These are phyloP conservation scores for Scotopteryx bipunctaria DNA, from an alignment of 2,888 invertebrate genomes.

Conservation along the genomic window DNA sequence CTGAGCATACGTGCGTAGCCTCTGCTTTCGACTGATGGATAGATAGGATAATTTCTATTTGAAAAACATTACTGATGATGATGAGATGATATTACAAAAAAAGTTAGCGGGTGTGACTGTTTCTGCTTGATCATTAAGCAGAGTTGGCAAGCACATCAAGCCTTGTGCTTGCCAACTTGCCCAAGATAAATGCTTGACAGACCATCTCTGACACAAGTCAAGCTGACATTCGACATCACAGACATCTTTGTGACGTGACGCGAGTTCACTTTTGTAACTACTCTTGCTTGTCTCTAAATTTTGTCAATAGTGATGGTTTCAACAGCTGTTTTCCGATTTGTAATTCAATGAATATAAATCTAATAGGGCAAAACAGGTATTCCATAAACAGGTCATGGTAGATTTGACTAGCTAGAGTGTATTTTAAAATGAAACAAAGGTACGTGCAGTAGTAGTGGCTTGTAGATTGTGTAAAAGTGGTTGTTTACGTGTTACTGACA, in stretches of 20 bases:
- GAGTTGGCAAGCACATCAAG: no score
- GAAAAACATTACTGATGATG: no score
- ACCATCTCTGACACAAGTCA: no score
- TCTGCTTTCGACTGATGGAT: no score
- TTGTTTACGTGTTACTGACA: constrained; percentile 68
- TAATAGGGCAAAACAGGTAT: constrained; percentile 52
- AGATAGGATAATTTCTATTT: no score
- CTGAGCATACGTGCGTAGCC: no score
- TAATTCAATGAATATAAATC: constrained; percentile 37
- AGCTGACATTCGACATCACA: background rate
- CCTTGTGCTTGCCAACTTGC: no score
- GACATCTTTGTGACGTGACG: constrained; percentile 5
- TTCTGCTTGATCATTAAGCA: no score
- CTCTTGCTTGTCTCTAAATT: constrained; percentile 38
- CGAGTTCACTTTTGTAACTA: constrained; percentile 4
- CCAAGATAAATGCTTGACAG: no score
- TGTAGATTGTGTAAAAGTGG: constrained; percentile 35
- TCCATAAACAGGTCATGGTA: constrained; percentile 70
- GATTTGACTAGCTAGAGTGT: constrained; percentile 59
- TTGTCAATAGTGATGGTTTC: constrained; percentile 46
- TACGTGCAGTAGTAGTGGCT: constrained; percentile 53
- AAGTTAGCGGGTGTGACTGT: no score
- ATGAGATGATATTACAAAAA: no score
- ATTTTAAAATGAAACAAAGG: constrained; percentile 79
- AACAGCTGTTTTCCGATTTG: constrained; percentile 63